Base-by-base conservation (phyloP, 2,888 invertebrate genomes). In the Carabus problematicus region DNA sequence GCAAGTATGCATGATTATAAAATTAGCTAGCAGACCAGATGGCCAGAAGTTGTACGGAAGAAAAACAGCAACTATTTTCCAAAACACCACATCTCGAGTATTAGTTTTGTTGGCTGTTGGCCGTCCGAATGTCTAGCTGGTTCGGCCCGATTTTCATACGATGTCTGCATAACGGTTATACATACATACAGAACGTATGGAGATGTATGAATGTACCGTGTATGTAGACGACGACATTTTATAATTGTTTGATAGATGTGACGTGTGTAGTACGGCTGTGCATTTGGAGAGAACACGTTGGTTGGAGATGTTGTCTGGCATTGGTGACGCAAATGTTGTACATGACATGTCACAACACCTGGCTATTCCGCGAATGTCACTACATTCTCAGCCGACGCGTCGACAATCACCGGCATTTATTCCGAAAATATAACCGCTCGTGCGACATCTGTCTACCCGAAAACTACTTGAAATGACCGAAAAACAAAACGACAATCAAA, bases 271-370 rank as follows among this genome's bases (percentile, higher is more conserved):
- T n/a, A 49, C 49, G 18, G 54, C 63, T 29, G 29, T 29, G 29
- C 60, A 60, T 42, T 60, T 60, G 43, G 14, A 29, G 14, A 29
- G 60, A 45, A 60, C 60, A 60, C n/a, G n/a, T n/a, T 29, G 29
- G 60, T n/a, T n/a, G 11, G 45, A 60, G 14, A 42, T 43, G 40
- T 56, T 56, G 19, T 47, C 12, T 12, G 19, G 61, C n/a, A 18
- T 14, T 62, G 70, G 72, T 76, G 77, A 77, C 77, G 77, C 76
- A 76, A 76, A 75, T 75, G 75, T 76, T 76, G 77, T 75, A 77
- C 75, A 76, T 77, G 76, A 77, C 75, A 72, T 75, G 75, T 75
- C 74, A 75, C 74, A 75, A 75, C 75, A 76, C 75, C 75, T 76
- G 76, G 75, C 71, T 70, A 70, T 71, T 72, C 70, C 73, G 72